phyloP scores from a whole-genome alignment of 1,140 invertebrate species.

The Drosophila malerkotliana region DNA sequence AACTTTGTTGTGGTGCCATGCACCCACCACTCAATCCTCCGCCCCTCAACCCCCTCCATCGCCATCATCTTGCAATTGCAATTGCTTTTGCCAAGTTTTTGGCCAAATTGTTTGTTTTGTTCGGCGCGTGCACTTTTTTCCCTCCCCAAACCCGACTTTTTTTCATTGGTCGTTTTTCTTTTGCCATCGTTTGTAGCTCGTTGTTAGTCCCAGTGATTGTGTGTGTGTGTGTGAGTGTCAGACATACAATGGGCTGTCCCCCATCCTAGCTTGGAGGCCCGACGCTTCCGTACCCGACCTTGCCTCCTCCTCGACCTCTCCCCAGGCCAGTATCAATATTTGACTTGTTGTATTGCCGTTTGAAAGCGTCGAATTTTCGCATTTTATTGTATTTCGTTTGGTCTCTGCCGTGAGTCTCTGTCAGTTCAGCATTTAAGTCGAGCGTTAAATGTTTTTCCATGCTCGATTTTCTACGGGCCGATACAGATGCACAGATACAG shows the following conservation, averaged over 20 bases:
- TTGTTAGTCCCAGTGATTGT: constrained; percentile 29
- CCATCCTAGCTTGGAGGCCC: constrained; percentile 9
- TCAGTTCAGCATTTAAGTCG: constrained; percentile 54
- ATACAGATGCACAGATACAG: not conserved
- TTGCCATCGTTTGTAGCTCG: constrained; percentile 5
- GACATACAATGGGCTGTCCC: constrained; percentile 33
- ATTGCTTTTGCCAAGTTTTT: constrained; percentile 80
- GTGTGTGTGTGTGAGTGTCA: constrained; percentile 26
- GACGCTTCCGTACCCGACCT: constrained; percentile 1
- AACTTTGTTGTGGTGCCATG: constrained; percentile 77
- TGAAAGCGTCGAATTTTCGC: constrained; percentile 48
- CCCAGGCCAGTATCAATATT: constrained; percentile 60
- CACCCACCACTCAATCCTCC: constrained; percentile 48
- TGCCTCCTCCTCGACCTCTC: constrained; percentile 3
- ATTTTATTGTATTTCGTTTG: constrained; percentile 34
- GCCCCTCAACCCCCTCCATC: not conserved
- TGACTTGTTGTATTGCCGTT: constrained; percentile 73
- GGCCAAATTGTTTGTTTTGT: constrained; percentile 79
- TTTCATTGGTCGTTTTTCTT: constrained; percentile 11
- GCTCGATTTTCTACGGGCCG: constrained; percentile 59
- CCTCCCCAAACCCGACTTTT: constrained; percentile 1
- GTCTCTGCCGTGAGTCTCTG: constrained; percentile 19
- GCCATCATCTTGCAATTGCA: constrained; percentile 65
- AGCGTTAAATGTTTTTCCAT: constrained; percentile 72
- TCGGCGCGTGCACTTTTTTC: constrained; percentile 73